Evolutionary conservation across 2,888 invertebrate genomes (phyloP), one percentile per base, ranked within the genome.

Genomic region (Macaria notata): DNA sequence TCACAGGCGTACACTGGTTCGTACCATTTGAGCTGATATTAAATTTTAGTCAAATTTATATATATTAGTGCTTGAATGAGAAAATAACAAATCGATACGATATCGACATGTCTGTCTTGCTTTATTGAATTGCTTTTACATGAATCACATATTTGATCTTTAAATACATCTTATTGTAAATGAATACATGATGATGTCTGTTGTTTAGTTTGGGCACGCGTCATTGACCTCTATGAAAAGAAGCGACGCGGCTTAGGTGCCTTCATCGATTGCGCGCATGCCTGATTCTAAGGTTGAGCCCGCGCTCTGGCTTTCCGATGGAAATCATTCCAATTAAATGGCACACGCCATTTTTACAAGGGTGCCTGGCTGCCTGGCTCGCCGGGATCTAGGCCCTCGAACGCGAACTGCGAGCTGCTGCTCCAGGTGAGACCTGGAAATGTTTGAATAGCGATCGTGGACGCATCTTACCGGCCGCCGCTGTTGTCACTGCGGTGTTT

Each of bases 401-500:
- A 63, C 58, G 62, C 41, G n/a, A 4, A n/a, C 3, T 8, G 41
- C n/a, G n/a, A 41, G 4, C 41, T 55, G 56, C 52, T 52, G n/a
- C 46, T 58, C 56, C 60, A 64, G 63, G 38, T 19, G 61, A 66
- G 33, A 57, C 51, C 38, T 48, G 51, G 73, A 69, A 41, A 70
- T 68, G 70, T 85, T 92, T 85, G 90, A 92, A 86, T 88, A 92
- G 92, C 84, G 79, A 76, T 88, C 92, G 92, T 84, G 80, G 75
- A 81, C 84, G 86, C 87, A 83, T 88, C 88, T 89, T 89, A 86
- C 86, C 85, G 85, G 79, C 82, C 83, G 81, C 84, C 83, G 82
- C 82, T 88, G 90, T 90, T 90, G 91, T 91, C 91, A 88, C 85
- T 89, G 90, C 89, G 90, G 90, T 90, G 90, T 91, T 91, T 91